These are phyloP conservation scores for Brachypalpus laphriformis DNA, from an alignment of 2,888 invertebrate genomes.

Conservation along the genomic window DNA sequence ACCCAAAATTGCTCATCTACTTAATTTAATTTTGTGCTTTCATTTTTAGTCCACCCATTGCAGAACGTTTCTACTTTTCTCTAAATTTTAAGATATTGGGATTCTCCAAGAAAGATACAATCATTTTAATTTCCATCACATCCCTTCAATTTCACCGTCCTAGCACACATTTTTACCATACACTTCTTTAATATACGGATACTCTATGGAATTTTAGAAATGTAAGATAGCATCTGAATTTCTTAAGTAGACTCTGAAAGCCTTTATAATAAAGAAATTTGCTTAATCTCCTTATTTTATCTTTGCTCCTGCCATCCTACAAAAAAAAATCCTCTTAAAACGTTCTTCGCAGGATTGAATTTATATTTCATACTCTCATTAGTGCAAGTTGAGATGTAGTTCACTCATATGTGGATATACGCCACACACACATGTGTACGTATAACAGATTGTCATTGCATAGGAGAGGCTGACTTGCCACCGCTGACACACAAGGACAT, in stretches of 20 bases:
- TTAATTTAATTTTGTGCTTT: too few relatives aligned
- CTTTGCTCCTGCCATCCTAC: background rate
- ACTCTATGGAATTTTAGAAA: background rate
- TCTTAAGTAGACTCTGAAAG: constrained; percentile 2
- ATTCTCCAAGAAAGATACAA: too few relatives aligned
- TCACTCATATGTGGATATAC: background rate
- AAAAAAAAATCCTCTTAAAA: background rate
- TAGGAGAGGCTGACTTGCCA: constrained; percentile 1
- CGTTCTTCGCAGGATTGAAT: constrained; percentile 11
- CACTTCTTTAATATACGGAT: background rate
- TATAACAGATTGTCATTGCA: background rate
- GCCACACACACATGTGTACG: background rate
- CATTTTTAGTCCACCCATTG: too few relatives aligned
- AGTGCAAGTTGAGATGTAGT: background rate
- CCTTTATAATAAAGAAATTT: background rate
- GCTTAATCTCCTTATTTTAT: background rate
- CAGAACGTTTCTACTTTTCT: too few relatives aligned
- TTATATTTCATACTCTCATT: constrained; percentile 38
- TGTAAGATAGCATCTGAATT: background rate
- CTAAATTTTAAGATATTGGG: too few relatives aligned
- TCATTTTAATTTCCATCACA: too few relatives aligned
- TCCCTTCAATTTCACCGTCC: background rate
- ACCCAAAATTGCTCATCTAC: too few relatives aligned
- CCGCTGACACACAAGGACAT: constrained; percentile 19
- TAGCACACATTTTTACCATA: background rate